Evolutionary conservation across 2,888 invertebrate species (phyloP).

Genomic region (Chorisops tibialis): DNA sequence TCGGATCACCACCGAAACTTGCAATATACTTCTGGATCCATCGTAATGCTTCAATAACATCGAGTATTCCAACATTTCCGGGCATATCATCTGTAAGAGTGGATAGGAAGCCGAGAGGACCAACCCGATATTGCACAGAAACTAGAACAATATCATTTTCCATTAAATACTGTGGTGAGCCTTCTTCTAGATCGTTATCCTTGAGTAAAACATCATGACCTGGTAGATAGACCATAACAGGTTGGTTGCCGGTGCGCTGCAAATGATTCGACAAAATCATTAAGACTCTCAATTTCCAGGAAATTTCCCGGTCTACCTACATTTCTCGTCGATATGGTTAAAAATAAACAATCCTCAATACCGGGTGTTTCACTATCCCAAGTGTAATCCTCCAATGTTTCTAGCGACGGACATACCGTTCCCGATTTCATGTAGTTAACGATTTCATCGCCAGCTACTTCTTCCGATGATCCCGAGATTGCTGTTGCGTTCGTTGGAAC

Average conservation of each 20-base stretch:
- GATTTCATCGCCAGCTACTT: neutral
- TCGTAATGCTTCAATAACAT: constrained; percentile 48
- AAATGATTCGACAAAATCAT: neutral
- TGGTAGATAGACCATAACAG: constrained; percentile 25
- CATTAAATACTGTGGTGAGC: constrained; percentile 47
- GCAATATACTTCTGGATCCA: constrained; percentile 51
- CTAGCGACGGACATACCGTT: constrained; percentile 1
- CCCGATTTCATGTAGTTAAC: neutral
- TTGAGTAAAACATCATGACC: constrained; percentile 18
- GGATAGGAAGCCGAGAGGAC: constrained; percentile 50
- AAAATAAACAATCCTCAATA: constrained; percentile 4
- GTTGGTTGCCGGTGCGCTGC: constrained; percentile 14
- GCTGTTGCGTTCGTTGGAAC: neutral
- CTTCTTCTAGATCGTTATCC: constrained; percentile 35
- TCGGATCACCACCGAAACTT: constrained; percentile 51
- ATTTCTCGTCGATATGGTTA: constrained; percentile 6
- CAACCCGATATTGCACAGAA: constrained; percentile 48
- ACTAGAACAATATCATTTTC: constrained; percentile 48
- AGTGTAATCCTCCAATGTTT: neutral
- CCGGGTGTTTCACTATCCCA: neutral
- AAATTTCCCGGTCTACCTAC: constrained; percentile 6
- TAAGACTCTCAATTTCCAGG: too few species aligned
- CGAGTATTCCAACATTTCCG: constrained; percentile 53
- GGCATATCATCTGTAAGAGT: constrained; percentile 48
- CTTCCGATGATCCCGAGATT: neutral